Conservation (phyloP, 2,797 vertebrate genomes). For the Menidia menidia region DNA sequence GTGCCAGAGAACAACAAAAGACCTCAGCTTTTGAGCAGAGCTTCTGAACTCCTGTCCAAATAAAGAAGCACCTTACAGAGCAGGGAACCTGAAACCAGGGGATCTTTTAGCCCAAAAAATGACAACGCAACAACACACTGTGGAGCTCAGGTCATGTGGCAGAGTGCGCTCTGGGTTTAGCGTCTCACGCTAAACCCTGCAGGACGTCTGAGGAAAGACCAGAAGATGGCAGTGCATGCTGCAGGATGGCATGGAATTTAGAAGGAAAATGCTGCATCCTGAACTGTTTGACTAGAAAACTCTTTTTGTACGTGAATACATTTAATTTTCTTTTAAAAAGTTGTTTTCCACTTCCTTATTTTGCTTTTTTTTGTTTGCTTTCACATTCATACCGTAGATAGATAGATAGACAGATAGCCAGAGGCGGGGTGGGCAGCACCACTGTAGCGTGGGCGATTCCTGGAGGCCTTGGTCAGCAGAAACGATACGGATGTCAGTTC, state of each 20-base stretch:
- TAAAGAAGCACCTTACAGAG: background rate
- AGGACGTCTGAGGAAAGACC: background rate
- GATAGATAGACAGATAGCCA: slow-evolving; percentile 28
- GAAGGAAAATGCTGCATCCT: too few relatives aligned
- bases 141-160: background rate
- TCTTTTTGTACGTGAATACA: background rate
- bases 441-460: slow-evolving; percentile 32
- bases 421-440: slow-evolving; percentile 61
- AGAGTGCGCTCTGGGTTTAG: background rate
- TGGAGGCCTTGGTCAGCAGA: slow-evolving; percentile 14
- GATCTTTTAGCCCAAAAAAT: background rate
- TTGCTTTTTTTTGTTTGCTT: too few relatives aligned
- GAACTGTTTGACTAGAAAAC: background rate
- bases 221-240: background rate
- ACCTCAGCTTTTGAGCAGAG: background rate
- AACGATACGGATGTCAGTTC: slow-evolving; percentile 41
- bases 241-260: too few relatives aligned
- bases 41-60: slow-evolving; percentile 2
- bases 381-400: too few relatives aligned
- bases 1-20: too few relatives aligned
- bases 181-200: background rate
- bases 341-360: too few relatives aligned
- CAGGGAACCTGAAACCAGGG: background rate
- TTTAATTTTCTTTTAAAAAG: background rate
- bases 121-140: background rate